Conservation (phyloP, 2,113 vertebrate genomes). For the Porphyrio hochstetteri region DNA sequence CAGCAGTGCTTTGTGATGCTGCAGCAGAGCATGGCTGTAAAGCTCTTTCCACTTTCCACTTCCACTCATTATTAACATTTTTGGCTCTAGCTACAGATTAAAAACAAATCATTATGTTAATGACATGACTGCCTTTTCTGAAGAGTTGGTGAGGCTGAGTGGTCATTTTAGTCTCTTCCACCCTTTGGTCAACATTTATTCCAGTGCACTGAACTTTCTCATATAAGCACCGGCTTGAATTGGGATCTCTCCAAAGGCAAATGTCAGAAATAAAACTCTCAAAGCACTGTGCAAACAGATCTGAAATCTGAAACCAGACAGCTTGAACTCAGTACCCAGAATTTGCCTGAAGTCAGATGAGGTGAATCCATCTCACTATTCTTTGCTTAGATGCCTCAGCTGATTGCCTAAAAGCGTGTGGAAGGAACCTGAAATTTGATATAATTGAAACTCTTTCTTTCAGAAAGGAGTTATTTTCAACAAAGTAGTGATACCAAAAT, state of each 20-base stretch:
- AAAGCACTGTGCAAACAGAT: not conserved
- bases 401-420: not conserved
- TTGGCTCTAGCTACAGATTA: not conserved
- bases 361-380: not conserved
- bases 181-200: slow-evolving; percentile 6
- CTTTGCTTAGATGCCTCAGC: not conserved
- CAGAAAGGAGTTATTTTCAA: not conserved
- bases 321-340: not conserved
- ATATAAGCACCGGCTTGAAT: not conserved
- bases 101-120: not conserved
- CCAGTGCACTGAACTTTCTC: not conserved
- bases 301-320: not conserved
- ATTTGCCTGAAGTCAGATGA: not conserved
- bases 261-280: not conserved
- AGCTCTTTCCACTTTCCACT: not conserved
- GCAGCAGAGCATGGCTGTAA: not conserved
- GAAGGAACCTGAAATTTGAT: not conserved
- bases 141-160: not conserved
- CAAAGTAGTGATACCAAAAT: not conserved
- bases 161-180: not conserved
- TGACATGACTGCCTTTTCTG: not conserved
- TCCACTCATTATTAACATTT: not conserved
- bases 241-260: not conserved
- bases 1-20: not conserved
- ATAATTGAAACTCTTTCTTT: not conserved